Conservation (phyloP, 2,888 invertebrate species). For the Horisme vitalbata region DNA sequence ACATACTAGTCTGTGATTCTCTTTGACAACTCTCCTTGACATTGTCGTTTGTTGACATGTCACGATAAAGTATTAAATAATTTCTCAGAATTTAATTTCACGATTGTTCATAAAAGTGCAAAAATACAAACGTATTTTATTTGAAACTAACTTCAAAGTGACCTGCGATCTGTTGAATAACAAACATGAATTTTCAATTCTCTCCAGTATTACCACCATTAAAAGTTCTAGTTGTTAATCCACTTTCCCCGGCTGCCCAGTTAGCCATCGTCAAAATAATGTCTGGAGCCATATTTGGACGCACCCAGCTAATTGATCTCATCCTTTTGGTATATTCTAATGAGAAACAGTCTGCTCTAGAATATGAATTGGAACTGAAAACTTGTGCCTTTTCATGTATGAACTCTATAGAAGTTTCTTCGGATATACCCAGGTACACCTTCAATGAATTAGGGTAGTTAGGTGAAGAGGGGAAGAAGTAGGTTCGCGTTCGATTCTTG, state of each 20-base stretch:
- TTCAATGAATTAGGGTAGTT: too few species aligned
- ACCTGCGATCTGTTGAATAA: not conserved
- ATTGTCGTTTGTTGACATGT: too few species aligned
- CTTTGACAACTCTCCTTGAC: too few species aligned
- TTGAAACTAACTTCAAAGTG: too few species aligned
- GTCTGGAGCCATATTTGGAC: conserved; percentile 60
- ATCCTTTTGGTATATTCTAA: conserved; percentile 60
- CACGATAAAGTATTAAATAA: too few species aligned
- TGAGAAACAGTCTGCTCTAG: conserved; percentile 49
- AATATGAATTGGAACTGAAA: conserved; percentile 51
- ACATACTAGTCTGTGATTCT: too few species aligned
- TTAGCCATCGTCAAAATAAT: conserved; percentile 58
- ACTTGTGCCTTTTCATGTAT: conserved; percentile 57
- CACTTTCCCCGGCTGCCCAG: conserved; percentile 51
- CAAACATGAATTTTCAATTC: conserved; percentile 60
- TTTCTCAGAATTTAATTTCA: too few species aligned
- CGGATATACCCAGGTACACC: conserved; percentile 63
- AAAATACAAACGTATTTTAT: too few species aligned
- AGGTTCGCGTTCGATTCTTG: too few species aligned
- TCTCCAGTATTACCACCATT: conserved; percentile 43
- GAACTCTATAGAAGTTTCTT: conserved; percentile 53
- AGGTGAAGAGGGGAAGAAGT: too few species aligned
- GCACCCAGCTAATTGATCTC: conserved; percentile 53
- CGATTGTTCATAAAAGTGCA: too few species aligned
- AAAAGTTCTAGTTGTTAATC: conserved; percentile 61